Conservation (phyloP, 2,888 invertebrate genomes). For the Lasioglossum calceatum region DNA sequence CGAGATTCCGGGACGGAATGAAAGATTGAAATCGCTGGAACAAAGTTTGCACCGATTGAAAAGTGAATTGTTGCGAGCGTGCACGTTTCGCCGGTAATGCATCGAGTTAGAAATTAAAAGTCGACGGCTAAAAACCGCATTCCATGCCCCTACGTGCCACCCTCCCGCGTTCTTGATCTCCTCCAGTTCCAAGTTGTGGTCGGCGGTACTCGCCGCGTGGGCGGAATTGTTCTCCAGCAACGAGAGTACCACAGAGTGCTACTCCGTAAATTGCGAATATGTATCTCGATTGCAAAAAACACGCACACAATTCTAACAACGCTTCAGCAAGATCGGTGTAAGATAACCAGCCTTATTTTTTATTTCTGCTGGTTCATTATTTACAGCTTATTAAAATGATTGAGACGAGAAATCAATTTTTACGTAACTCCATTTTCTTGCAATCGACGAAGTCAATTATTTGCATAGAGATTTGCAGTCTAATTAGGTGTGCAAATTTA, state of each 20-base stretch:
- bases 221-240: conserved; percentile 65
- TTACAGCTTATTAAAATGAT: not conserved
- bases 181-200: conserved; percentile 1
- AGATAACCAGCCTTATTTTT: not conserved
- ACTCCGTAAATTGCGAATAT: conserved; percentile 73
- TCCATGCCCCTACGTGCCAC: conserved; percentile 34
- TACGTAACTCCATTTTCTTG: not conserved
- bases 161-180: conserved; percentile 50
- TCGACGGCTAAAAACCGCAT: conserved; percentile 41
- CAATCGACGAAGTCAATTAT: not conserved
- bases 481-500: not conserved
- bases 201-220: conserved; percentile 50
- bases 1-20: not conserved
- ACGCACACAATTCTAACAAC: not conserved
- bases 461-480: not conserved
- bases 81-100: not conserved
- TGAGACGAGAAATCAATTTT: not conserved
- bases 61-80: not conserved
- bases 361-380: not conserved
- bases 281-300: not conserved
- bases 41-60: not conserved
- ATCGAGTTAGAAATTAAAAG: conserved; percentile 3
- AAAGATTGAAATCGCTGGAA: not conserved
- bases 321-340: not conserved
- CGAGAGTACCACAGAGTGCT: conserved; percentile 68